Evolutionary conservation across 2,113 vertebrate species (phyloP), one percentile per base, ranked within the genome.

Genomic region (Cyanoliseus patagonus): DNA sequence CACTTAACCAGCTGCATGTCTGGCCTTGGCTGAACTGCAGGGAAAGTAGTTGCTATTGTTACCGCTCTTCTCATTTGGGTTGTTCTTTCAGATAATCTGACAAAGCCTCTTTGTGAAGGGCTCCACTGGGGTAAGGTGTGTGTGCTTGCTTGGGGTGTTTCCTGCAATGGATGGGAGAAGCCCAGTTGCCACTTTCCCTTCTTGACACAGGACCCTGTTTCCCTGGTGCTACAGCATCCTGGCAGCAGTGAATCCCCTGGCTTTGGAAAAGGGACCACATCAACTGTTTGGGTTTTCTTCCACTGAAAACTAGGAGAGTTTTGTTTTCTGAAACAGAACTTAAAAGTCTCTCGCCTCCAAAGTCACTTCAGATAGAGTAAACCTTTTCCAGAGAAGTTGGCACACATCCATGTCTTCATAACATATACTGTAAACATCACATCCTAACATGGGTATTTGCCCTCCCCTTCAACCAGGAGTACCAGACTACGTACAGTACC

Each of bases 41-140:
- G 94, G 80, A 57, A 88, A 95, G 88, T 17, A 64, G 70, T 86
- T 47, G 10, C 81, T 86, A 84, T 92, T 96, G 93, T 95, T 86
- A n/a, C 86, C 15, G 46, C 91, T 93, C 79, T 84, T 83, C 76
- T 86, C 33, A 2, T 5, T 55, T 66, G 59, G 73, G 62, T 74
- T 91, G 77, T 49, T 81, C 95, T 67, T 74, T 24, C 84, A 72
- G 72, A 44, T 69, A 57, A 61, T 51, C 70, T 42, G 59, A 84
- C 94, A 93, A 89, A 83, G 41, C 83, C 46, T 66, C 5, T 30
- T 14, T 77, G 86, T 55, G 73, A 78, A 86, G 91, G 73, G 9
- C 77, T 75, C 49, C 35, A 12, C 0, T 42, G 46, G 63, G 74
- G 53, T 1, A 31, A 86, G 79, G 88, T 11, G 0, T 57, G 3